phyloP scores from a whole-genome alignment of 2,113 vertebrate genomes.

The Cervus canadensis region DNA sequence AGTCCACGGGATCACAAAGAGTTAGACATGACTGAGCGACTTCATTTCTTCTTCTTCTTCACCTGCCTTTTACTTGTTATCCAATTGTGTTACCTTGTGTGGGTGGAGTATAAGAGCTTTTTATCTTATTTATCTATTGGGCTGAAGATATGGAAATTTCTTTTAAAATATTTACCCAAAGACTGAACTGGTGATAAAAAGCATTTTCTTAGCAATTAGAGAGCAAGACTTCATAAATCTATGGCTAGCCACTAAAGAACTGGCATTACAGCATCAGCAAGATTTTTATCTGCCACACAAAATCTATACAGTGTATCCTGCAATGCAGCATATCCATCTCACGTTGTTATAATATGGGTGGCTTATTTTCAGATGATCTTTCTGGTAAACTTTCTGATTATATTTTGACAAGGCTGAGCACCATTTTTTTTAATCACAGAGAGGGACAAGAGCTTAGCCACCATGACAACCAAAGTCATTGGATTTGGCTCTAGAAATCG shows the following conservation, averaged over 20 bases:
- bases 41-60: neutral
- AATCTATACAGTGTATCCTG: neutral
- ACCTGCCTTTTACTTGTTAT: neutral
- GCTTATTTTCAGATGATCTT: neutral
- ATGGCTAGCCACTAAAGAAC: neutral
- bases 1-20: neutral
- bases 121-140: neutral
- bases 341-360: neutral
- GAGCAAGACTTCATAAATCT: neutral
- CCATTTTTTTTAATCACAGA: neutral
- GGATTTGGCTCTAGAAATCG: slow-evolving; percentile 9
- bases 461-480: neutral
- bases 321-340: neutral
- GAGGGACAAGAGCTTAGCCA: neutral
- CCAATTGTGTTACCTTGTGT: neutral
- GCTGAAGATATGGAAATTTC: slow-evolving; percentile 4
- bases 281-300: neutral
- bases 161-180: slow-evolving; percentile 14
- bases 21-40: fast-evolving
- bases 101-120: neutral
- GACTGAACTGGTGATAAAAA: neutral
- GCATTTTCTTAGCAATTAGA: slow-evolving; percentile 32
- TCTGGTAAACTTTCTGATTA: neutral
- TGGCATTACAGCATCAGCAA: neutral
- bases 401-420: neutral